Evolutionary conservation across 2,113 vertebrate species (phyloP).

Genomic region (Aramus guarauna): DNA sequence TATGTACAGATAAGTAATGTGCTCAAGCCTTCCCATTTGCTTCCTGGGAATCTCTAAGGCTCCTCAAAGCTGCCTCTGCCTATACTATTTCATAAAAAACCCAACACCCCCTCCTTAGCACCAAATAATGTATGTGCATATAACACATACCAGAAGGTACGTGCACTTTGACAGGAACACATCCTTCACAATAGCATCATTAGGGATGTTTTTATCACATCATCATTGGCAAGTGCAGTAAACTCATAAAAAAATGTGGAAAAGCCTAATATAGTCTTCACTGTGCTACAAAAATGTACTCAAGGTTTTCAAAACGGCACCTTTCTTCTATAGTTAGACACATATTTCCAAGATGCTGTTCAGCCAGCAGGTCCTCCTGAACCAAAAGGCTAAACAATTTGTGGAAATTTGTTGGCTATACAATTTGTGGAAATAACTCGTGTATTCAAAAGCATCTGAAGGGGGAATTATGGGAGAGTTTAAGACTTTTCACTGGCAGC

Average conservation of each 20-base stretch:
- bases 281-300: neutral
- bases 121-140: neutral
- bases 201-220: neutral
- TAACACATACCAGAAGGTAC: neutral
- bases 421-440: neutral
- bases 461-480: neutral
- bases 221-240: neutral
- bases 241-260: neutral
- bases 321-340: neutral
- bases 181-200: neutral
- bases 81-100: neutral
- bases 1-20: neutral
- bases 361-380: neutral
- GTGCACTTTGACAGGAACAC: neutral
- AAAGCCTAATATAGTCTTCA: neutral
- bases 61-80: neutral
- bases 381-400: neutral
- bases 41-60: neutral
- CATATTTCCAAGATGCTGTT: neutral
- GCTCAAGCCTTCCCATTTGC: neutral
- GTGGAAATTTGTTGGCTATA: neutral
- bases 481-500: neutral
- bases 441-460: neutral
- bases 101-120: fast-evolving
- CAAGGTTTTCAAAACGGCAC: neutral